Percentiles rank a stretch among this genome's conserved stretches.
Conservation (phyloP, 2,797 vertebrate species). For the Rhinatrema bivittatum region DNA sequence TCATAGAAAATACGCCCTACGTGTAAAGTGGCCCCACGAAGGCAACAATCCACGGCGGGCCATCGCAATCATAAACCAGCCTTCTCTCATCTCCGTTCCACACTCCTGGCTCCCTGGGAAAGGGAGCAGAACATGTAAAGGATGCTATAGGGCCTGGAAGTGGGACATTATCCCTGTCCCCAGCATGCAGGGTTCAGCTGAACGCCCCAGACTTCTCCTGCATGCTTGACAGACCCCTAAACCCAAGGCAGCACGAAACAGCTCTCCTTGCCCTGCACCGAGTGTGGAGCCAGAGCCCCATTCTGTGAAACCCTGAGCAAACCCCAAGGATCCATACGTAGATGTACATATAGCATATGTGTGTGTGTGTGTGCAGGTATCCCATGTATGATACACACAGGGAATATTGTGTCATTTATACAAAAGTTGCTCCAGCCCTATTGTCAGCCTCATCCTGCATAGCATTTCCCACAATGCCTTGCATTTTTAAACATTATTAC, state of each 20-base stretch:
- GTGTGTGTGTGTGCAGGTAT: neutral
- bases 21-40: no score
- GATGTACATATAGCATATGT: neutral
- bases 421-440: neutral
- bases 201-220: constrained; percentile 7
- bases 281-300: no score
- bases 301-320: no score
- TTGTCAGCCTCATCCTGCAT: neutral
- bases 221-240: no score
- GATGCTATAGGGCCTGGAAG: constrained; percentile 19
- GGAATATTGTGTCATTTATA: neutral
- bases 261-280: no score
- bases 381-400: no score
- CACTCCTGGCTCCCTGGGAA: neutral
- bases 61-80: no score
- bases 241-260: neutral
- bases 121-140: neutral
- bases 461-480: constrained; percentile 14
- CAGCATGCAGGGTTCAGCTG: constrained; percentile 37
- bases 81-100: rapidly evolving
- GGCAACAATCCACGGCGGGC: no score
- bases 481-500: constrained; percentile 1
- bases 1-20: no score
- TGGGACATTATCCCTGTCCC: constrained; percentile 24
- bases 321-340: neutral